Base-by-base conservation (phyloP, 2,888 invertebrate species). In the Philhelius pedissequus region DNA sequence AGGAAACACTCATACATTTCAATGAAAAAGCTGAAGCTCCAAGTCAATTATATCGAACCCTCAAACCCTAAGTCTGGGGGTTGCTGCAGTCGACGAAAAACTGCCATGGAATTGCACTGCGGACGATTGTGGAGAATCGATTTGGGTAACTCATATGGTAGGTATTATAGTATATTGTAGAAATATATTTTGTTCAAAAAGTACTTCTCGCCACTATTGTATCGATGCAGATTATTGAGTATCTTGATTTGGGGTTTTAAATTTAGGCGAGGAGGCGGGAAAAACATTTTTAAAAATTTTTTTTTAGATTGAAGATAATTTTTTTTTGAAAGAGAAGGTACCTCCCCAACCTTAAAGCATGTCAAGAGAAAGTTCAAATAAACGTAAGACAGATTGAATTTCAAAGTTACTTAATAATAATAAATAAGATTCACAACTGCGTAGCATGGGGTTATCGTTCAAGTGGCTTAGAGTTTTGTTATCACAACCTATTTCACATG, bases 121-220 rank as follows among this genome's bases (percentile, higher is more conserved):
- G 71, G 62, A 43, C 75, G 80, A 48, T 68, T 79, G 48, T 84
- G 84, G 84, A 75, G 71, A 45, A 80, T 84, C 40, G 84, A 84
- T 71, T 76, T 84, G 40, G 84, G 84, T 18, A 84, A 80, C 52
- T 80, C 70, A 38, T 56, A 68, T 76, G 84, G 84, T 80, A 76
- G 35, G 84, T 79, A n/a, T n/a, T n/a, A n/a, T n/a, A 22, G n/a
- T 18, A 32, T 15, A 11, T 58, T 20, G n/a, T 22, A 13, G 50
- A 22, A 66, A 60, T 62, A 71, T 30, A 45, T 22, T 8, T 38
- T 18, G 52, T 60, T 15, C 8, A 68, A 27, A 27, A 32, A 50
- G n/a, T 25, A 25, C 40, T 40, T 4, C 9, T 62, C 18, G 15
- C 7, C 18, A 43, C 27, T 25, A 11, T n/a, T 30, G 8, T 43